Base-by-base conservation (phyloP, 2,797 vertebrate genomes). In the Aselliscus stoliczkanus region DNA sequence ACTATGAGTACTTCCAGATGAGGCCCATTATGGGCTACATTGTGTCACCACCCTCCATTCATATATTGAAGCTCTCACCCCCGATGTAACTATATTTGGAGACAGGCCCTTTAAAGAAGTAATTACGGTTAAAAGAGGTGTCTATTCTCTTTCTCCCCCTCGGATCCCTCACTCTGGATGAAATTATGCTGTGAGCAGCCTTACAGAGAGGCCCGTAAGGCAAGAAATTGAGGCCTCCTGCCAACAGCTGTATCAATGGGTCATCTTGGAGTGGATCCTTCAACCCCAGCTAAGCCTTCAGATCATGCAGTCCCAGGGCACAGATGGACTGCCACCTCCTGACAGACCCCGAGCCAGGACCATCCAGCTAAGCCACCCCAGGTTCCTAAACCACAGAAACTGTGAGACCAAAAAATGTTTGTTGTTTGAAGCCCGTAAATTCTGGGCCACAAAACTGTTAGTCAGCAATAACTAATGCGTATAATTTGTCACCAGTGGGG, bases 281-380 rank as follows among this genome's bases (percentile, higher is more conserved):
- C 54, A 12, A 7, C 4, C 37, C 31, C 39, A 21, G 17, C 0
- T 47, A 42, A 37, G 50, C 18, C 14, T 39, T 42, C 39, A 17
- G 62, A 64, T 27, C 0, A 1, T 2, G 18, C 14, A 64, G 4
- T 14, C 44, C 37, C 2, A 0, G 37, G 0, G 14, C 44, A 29
- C 23, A 47, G 56, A 20, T 14, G 18, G 14, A 8, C 37, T 1
- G 47, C 20, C 37, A 23, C 17, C 29, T 65, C 84, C 10, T 2
- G 13, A 65, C 25, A 72, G 52, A 64, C 29, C 18, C 70, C 47
- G 87, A 86, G 31, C 56, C 37, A 31, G 72, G 52, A 54, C 18
- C 47, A 8, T 0, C 14, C 34, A 52, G 34, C 21, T 3, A 12
- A 5, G 12, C 13, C 1, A 6, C 27, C 29, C 34, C 44, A 47